A percentile compares a stretch with the other conserved stretches of the same genome.
Conservation (phyloP, 2,888 invertebrate genomes). For the Dinocampus coccinellae region DNA sequence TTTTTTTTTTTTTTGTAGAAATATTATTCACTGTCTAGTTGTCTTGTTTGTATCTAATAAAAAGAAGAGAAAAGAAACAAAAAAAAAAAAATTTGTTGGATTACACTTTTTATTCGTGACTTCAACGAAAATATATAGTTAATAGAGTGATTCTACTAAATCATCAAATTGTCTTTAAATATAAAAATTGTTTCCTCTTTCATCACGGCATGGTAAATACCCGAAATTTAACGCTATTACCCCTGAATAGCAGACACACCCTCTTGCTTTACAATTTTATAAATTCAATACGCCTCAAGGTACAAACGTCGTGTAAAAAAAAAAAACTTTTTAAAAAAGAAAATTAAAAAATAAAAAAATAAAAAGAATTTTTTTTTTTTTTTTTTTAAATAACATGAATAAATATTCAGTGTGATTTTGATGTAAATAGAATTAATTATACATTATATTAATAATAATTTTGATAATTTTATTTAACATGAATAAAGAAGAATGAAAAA, state of each 20-base stretch:
- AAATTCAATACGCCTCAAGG: not conserved
- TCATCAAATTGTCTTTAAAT: conserved; percentile 7
- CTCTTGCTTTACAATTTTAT: conserved; percentile 34
- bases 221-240: conserved; percentile 58
- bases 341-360: not conserved
- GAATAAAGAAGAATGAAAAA: too few relatives aligned
- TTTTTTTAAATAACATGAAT: too few relatives aligned
- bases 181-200: conserved; percentile 35
- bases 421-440: too few relatives aligned
- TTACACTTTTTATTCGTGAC: not conserved
- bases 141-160: conserved; percentile 26
- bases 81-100: too few relatives aligned
- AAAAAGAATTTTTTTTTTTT: not conserved
- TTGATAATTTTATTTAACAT: too few relatives aligned
- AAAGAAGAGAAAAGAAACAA: too few relatives aligned
- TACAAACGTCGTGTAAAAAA: not conserved
- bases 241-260: conserved; percentile 46
- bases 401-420: too few relatives aligned
- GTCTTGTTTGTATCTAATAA: not conserved
- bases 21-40: not conserved
- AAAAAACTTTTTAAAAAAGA: not conserved
- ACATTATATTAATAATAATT: too few relatives aligned
- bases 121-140: conserved; percentile 11
- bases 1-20: not conserved
- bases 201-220: conserved; percentile 52